Evolutionary conservation across 2,888 invertebrate species (phyloP).

Genomic region (Selenia dentaria): DNA sequence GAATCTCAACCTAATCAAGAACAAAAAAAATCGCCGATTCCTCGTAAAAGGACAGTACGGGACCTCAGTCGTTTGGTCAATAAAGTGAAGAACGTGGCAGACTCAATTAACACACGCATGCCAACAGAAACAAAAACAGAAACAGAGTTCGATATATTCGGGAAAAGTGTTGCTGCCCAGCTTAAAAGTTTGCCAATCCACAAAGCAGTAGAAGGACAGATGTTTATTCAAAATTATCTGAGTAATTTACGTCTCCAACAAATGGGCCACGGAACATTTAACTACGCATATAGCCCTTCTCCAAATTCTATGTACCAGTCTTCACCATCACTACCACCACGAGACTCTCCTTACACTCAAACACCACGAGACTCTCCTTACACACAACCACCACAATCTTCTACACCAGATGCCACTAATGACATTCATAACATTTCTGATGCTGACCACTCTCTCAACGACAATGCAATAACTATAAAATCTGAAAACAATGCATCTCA

Average conservation of each 20-base stretch:
- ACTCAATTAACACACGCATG: slow-evolving; percentile 18
- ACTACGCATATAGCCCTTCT: slow-evolving; percentile 9
- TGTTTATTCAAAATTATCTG: slow-evolving; percentile 9
- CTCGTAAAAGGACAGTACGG: slow-evolving; percentile 26
- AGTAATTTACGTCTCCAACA: slow-evolving; percentile 24
- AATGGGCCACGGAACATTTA: slow-evolving; percentile 21
- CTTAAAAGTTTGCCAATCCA: slow-evolving; percentile 25
- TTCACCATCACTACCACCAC: slow-evolving; percentile 15
- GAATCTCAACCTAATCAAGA: slow-evolving; percentile 6
- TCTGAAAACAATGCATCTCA: slow-evolving; percentile 11
- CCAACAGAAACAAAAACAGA: slow-evolving; percentile 16
- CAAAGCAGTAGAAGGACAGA: not conserved
- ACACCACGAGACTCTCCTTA: no score
- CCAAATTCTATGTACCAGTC: slow-evolving; percentile 8
- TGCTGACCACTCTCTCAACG: slow-evolving; percentile 14
- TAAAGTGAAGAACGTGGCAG: slow-evolving; percentile 25
- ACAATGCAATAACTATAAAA: slow-evolving; percentile 11
- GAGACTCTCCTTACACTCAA: no score
- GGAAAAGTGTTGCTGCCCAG: slow-evolving; percentile 30
- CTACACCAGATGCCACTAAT: slow-evolving; percentile 11
- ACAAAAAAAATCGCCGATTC: slow-evolving; percentile 26
- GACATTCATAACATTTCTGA: slow-evolving; percentile 3
- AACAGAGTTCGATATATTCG: slow-evolving; percentile 31
- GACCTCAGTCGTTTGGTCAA: slow-evolving; percentile 27
- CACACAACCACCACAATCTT: slow-evolving; percentile 16